Conservation (phyloP, 30 jellyfish, hydroid and myxozoan species). For the Cassiopea xamachana region DNA sequence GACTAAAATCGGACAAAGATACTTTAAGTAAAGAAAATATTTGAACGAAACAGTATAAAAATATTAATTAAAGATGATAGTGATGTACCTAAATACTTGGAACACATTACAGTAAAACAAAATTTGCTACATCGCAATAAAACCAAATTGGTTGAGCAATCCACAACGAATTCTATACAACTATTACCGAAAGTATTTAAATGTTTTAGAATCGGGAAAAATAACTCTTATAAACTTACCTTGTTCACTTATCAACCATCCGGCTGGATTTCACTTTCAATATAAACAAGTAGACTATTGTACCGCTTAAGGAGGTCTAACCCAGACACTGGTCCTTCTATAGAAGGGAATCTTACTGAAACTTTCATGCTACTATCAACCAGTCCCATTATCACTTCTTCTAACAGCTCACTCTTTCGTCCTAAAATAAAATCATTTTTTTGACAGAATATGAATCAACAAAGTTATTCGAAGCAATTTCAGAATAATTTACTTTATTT, state of each 20-base stretch:
- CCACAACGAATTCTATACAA: not conserved
- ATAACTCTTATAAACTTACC: not conserved
- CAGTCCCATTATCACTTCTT: conserved; percentile 39
- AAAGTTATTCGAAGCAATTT: too few species aligned
- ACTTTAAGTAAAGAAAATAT: too few species aligned
- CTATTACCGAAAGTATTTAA: not conserved
- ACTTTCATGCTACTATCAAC: conserved; percentile 40
- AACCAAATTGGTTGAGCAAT: too few species aligned
- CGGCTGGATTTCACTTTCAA: conserved; percentile 1
- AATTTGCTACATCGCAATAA: too few species aligned
- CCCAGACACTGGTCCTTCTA: conserved; percentile 41
- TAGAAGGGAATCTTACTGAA: conserved; percentile 3
- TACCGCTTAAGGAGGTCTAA: conserved; percentile 17
- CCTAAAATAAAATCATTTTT: conserved; percentile 7
- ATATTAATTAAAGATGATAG: too few species aligned
- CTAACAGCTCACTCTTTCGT: conserved; percentile 28
- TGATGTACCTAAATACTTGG: too few species aligned
- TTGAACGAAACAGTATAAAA: too few species aligned
- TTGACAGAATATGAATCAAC: too few species aligned
- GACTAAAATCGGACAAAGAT: too few species aligned
- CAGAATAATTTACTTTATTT: too few species aligned
- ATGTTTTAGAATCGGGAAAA: not conserved
- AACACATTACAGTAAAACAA: too few species aligned
- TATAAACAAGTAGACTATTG: not conserved
- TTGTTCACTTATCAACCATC: not conserved